Evolutionary conservation across 1,140 invertebrate genomes (phyloP).

Genomic region (Reticulitermes speratus): DNA sequence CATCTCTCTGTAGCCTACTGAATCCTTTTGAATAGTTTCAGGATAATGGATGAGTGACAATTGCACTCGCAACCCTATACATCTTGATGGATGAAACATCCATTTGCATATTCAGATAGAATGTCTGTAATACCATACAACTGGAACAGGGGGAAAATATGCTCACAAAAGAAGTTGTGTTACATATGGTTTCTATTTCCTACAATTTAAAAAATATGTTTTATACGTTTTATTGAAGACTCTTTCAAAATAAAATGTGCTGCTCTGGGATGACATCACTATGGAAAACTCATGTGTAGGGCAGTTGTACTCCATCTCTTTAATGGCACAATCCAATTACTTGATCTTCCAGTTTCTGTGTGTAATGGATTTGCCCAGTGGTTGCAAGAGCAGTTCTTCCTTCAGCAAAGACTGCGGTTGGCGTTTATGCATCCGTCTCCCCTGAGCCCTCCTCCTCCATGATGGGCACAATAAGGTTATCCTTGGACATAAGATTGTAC

Average conservation of each 20-base stretch:
- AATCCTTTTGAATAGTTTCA: neutral
- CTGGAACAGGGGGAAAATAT: neutral
- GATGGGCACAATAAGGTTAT: conserved; percentile 98
- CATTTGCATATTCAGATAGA: neutral
- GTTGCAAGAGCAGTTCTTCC: neutral
- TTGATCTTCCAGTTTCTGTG: neutral
- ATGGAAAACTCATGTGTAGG: neutral
- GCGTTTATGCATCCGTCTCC: conserved; percentile 67
- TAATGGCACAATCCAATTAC: conserved; percentile 6
- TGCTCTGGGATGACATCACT: neutral
- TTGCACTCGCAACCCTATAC: neutral
- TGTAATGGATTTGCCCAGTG: neutral
- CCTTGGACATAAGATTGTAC: conserved; percentile 97
- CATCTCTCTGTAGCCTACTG: neutral
- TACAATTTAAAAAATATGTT: neutral
- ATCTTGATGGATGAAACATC: neutral
- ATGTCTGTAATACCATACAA: neutral
- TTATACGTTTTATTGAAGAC: neutral
- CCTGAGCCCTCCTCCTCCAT: conserved; percentile 70
- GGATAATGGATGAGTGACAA: neutral
- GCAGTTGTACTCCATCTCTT: neutral
- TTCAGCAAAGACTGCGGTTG: neutral
- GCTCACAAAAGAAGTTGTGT: neutral
- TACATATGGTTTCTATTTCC: neutral
- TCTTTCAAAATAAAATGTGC: neutral